Evolutionary conservation across 2,113 vertebrate species (phyloP).

Genomic region (Equus quagga): DNA sequence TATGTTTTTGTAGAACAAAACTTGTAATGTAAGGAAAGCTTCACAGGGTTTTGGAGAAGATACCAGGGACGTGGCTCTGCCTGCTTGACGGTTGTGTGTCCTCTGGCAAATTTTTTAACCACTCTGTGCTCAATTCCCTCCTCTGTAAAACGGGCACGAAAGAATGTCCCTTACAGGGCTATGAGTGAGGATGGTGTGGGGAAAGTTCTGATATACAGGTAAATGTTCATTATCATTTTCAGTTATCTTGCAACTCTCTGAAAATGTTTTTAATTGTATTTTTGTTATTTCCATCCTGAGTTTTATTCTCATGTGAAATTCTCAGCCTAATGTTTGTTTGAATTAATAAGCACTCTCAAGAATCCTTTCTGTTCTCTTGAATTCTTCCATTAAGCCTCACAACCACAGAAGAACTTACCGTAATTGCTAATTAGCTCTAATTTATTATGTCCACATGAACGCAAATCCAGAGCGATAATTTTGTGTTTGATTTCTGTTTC

Average conservation of each 20-base stretch:
- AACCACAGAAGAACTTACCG: conserved; percentile 27
- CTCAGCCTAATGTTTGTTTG: conserved; percentile 42
- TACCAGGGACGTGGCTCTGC: not conserved
- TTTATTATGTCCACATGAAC: conserved; percentile 17
- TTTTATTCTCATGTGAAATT: conserved; percentile 5
- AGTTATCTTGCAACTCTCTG: not conserved
- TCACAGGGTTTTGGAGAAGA: not conserved
- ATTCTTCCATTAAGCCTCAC: conserved; percentile 29
- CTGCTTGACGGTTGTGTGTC: not conserved
- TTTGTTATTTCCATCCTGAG: conserved; percentile 28
- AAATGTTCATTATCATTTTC: conserved; percentile 12
- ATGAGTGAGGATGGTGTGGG: not conserved
- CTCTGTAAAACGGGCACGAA: not conserved
- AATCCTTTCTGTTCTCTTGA: conserved; percentile 54
- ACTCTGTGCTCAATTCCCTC: not conserved
- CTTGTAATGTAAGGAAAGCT: not conserved
- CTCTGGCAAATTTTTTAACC: not conserved
- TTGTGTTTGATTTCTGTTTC: conserved; percentile 13
- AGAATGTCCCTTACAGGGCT: not conserved
- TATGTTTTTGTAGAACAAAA: not conserved
- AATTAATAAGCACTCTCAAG: conserved; percentile 56
- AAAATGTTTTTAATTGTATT: conserved; percentile 6
- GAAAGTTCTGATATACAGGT: not conserved
- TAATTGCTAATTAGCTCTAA: conserved; percentile 58
- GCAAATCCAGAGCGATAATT: conserved; percentile 38